Base-by-base conservation (phyloP, 2,113 vertebrate species). In the Scomber colias region DNA sequence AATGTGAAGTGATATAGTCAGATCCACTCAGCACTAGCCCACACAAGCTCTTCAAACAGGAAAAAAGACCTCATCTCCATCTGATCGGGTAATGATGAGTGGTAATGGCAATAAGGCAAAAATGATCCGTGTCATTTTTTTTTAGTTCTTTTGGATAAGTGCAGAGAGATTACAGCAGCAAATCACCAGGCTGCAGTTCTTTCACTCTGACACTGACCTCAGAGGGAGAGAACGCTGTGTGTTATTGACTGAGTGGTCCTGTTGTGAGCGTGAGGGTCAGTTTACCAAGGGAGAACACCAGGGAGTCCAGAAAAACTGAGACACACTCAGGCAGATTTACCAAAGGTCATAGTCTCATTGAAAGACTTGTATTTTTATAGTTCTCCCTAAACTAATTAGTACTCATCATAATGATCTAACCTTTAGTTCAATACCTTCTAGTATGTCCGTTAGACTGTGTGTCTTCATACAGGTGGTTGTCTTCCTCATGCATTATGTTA, bases 201-300 rank as follows among this genome's bases (percentile, higher is more conserved):
- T 46, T 1, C 8, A 40, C 35, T 35, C 31, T 40, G 35, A 9
- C 6, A 40, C 35, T 40, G 35, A 40, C 35, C 35, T 40, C 35
- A 40, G 35, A 40, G 35, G 8, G 35, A 9, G 35, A 9, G 8
- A 40, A 40, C 1, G 8, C 9, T 57, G 15, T 49, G 30, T 44
- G 63, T 67, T 17, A 49, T 6, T 27, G 62, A 40, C 9, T 46
- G 19, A 75, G 48, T 27, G 12, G 35, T 57, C 35, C 15, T 62
- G 16, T 19, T 35, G 54, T 16, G 35, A 40, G 35, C 9, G 35
- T 7, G 68, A 9, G n/a, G 30, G 54, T 72, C 62, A 71, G 31
- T 91, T 71, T 69, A 49, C 31, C 49, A 19, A 70, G 16, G 11
- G 30, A 46, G 49, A 85, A 87, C 80, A 71, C 67, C 81, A 83